These are phyloP conservation scores for Crioceris asparagi DNA, from an alignment of 2,888 invertebrate species.

Conservation along the genomic window DNA sequence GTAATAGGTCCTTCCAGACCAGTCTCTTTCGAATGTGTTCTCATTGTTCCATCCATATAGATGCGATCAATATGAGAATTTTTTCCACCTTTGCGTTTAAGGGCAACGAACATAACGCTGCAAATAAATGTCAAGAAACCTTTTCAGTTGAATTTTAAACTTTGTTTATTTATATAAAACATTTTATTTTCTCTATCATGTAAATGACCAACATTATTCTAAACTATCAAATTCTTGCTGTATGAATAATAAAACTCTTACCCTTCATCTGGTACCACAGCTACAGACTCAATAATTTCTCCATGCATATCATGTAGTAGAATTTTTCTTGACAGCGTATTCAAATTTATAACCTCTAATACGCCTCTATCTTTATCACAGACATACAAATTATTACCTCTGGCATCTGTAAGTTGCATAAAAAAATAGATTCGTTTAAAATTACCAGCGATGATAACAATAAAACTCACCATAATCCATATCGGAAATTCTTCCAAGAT, in stretches of 20 bases:
- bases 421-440: not conserved
- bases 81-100: constrained; percentile 28
- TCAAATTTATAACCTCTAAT: constrained; percentile 54
- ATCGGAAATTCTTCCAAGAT: constrained; percentile 43
- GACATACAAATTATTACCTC: constrained; percentile 64
- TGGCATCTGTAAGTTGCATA: constrained; percentile 45
- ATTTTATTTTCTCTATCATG: not conserved
- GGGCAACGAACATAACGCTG: constrained; percentile 56
- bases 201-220: too few species aligned
- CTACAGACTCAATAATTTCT: constrained; percentile 58
- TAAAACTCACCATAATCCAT: constrained; percentile 46
- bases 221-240: too few species aligned
- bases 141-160: not conserved
- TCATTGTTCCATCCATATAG: constrained; percentile 53
- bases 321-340: constrained; percentile 46
- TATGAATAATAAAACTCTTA: constrained; percentile 30
- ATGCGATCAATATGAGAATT: constrained; percentile 53
- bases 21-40: constrained; percentile 36
- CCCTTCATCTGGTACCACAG: constrained; percentile 56
- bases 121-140: constrained; percentile 19
- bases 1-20: constrained; percentile 44
- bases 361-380: constrained; percentile 51
- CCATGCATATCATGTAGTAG: constrained; percentile 47
- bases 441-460: not conserved
- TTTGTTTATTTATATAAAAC: not conserved